Percentiles rank a stretch among this genome's conserved stretches.
Conservation (phyloP, 2,888 invertebrate genomes). For the Scaptomyza caliginosa region DNA sequence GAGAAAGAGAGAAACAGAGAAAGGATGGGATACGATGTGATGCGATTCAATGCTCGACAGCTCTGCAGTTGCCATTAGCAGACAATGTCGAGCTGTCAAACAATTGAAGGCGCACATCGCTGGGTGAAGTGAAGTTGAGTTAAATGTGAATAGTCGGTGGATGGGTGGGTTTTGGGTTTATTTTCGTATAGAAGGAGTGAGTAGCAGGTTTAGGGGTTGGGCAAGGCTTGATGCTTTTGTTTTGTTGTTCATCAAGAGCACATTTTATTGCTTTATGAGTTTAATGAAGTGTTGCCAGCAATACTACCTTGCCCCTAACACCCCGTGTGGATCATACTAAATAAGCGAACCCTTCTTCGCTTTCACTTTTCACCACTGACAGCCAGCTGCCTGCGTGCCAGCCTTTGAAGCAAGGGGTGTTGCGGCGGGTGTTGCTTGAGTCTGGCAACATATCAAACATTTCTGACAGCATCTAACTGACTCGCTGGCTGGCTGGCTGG, state of each 20-base stretch:
- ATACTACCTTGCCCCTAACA: neutral
- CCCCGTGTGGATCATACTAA: constrained; percentile 2
- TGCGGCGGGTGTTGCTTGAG: neutral
- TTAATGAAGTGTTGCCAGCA: constrained; percentile 75
- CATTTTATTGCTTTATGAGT: constrained; percentile 78
- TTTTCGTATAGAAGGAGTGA: no score
- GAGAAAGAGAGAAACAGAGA: neutral
- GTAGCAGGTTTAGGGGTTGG: neutral
- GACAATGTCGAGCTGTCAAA: constrained; percentile 73
- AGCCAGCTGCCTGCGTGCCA: constrained; percentile 1
- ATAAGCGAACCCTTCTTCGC: constrained; percentile 67
- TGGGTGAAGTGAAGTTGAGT: constrained; percentile 8
- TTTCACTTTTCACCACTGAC: constrained; percentile 62
- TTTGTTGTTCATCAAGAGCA: constrained; percentile 61
- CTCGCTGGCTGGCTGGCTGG: constrained; percentile 27
- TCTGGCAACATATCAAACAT: constrained; percentile 67
- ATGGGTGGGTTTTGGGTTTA: neutral
- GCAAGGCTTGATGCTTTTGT: constrained; percentile 42
- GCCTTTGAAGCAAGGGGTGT: neutral
- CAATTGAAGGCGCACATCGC: constrained; percentile 42
- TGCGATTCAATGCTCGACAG: constrained; percentile 18
- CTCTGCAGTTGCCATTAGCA: constrained; percentile 64
- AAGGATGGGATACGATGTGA: neutral
- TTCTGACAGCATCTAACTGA: constrained; percentile 63
- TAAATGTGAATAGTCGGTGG: neutral